These are phyloP conservation scores for Oreochromis mossambicus DNA, from an alignment of 2,797 vertebrate species.

Conservation along the genomic window DNA sequence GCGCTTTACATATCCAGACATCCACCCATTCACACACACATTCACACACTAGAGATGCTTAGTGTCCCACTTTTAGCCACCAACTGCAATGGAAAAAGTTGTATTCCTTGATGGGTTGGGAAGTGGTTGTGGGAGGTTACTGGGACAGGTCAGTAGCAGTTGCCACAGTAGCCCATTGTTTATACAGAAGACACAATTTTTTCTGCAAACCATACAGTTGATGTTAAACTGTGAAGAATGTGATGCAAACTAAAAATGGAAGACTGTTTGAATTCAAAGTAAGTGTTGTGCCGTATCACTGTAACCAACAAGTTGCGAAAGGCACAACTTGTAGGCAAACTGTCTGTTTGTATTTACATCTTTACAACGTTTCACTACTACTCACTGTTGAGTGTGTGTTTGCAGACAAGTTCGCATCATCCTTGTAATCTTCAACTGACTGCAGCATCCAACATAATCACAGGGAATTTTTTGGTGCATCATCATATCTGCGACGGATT, in stretches of 20 bases:
- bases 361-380: neutral
- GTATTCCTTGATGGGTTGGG: neutral
- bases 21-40: no score
- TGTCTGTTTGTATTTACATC: neutral
- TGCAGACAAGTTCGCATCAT: neutral
- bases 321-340: neutral
- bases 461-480: neutral
- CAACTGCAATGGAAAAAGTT: neutral
- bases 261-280: neutral
- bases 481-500: neutral
- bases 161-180: rapidly evolving
- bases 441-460: neutral
- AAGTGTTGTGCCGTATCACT: neutral
- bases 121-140: neutral
- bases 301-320: neutral
- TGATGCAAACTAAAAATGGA: neutral
- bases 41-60: no score
- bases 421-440: neutral
- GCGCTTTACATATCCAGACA: no score
- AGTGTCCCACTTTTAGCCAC: neutral
- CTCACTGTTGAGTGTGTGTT: neutral
- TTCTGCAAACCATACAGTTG: neutral
- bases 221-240: neutral
- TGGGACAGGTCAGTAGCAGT: neutral
- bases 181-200: neutral